Base-by-base conservation (phyloP, 2,113 vertebrate species). In the Notarius quadriscutis region DNA sequence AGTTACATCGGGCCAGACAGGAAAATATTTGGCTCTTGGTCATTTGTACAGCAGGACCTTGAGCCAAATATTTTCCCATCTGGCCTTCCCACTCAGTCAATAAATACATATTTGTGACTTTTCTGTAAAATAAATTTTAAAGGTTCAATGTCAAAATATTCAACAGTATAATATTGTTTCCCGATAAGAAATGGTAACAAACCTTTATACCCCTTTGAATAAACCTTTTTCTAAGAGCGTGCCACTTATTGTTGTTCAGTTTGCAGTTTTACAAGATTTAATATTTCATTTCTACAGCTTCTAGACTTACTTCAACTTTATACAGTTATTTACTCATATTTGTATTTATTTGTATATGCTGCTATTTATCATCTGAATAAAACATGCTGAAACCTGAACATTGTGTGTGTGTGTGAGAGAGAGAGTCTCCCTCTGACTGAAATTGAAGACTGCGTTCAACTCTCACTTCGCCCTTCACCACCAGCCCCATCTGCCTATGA, bases 371-470 rank as follows among this genome's bases (percentile, higher is more conserved):
- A 10, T 72, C 12, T 69, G 27, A 14, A 14, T 14, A 69, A 69
- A 69, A 69, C 65, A 69, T 30, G 3, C 67, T 17, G 67, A 27
- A 69, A 69, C n/a, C 25, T 69, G n/a, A 14, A n/a, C n/a, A 63
- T 22, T 5, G 62, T 51, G 51, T 58, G 57, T 58, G 75, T 20
- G 55, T 18, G 57, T 20, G 67, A 8, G 55, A 82, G 85, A 86
- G 20, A 60, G 55, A 79, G 65, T 67, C 63, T 30, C n/a, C 5
- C n/a, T 67, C 63, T 67, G n/a, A 3, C 62, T 30, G 69, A 91
- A 88, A 89, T 62, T 77, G 67, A 90, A 81, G 27, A 87, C 51
- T 27, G 65, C 60, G 65, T 41, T 48, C 83, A 51, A 72, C 71
- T 77, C 67, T 41, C 53, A 75, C 34, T 41, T 41, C 55, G 10